Percentiles rank a stretch among this genome's conserved stretches.
These are phyloP conservation scores for Dynastes hyllus DNA, from an alignment of 2,888 invertebrate genomes.

Conservation along the genomic window DNA sequence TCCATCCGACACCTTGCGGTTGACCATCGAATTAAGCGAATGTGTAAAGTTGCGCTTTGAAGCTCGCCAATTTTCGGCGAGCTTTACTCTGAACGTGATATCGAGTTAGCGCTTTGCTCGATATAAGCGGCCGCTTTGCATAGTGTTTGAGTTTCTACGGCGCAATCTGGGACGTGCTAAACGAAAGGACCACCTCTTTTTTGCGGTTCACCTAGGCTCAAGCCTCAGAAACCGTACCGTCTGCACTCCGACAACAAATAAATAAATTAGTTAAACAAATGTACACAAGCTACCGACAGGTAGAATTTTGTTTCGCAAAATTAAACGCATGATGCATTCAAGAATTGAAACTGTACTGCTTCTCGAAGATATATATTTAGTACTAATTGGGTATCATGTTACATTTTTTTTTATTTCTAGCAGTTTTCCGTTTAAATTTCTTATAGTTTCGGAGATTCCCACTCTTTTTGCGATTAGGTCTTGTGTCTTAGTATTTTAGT, in stretches of 20 bases:
- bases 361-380: too few relatives aligned
- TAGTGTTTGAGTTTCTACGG: slow-evolving; percentile 3
- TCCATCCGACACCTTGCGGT: slow-evolving; percentile 47
- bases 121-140: slow-evolving; percentile 26
- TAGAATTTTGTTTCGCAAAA: slow-evolving; percentile 1
- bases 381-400: too few relatives aligned
- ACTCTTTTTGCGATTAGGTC: too few relatives aligned
- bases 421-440: too few relatives aligned
- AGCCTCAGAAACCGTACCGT: slow-evolving; percentile 12
- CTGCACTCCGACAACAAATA: slow-evolving; percentile 14
- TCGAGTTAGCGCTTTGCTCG: slow-evolving; percentile 32
- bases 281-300: slow-evolving; percentile 2
- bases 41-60: slow-evolving; percentile 49
- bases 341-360: too few relatives aligned
- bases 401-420: too few relatives aligned
- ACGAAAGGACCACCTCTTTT: slow-evolving; percentile 29
- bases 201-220: slow-evolving; percentile 27
- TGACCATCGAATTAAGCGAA: slow-evolving; percentile 51
- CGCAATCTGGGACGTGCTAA: slow-evolving; percentile 29
- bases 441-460: too few relatives aligned
- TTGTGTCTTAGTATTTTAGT: too few relatives aligned
- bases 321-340: slow-evolving; percentile 18
- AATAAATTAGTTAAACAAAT: slow-evolving; percentile 25
- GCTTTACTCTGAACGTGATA: slow-evolving; percentile 29
- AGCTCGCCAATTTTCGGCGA: slow-evolving; percentile 37